These are phyloP conservation scores for Pachymerium ferrugineum DNA, from an alignment of 2,888 invertebrate genomes.

Conservation along the genomic window DNA sequence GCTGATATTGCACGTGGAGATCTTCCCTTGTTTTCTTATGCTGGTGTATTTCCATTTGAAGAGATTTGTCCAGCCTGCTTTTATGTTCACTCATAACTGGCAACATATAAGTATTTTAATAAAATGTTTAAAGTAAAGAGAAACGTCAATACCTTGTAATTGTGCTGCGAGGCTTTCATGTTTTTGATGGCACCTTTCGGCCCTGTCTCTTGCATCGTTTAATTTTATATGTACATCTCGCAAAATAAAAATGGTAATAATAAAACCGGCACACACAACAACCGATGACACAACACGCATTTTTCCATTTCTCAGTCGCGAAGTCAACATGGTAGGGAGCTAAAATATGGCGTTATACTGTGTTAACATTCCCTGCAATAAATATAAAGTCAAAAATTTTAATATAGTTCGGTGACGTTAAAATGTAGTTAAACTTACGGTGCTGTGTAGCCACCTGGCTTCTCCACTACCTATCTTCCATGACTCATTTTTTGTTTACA, in stretches of 20 bases:
- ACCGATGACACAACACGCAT: neutral
- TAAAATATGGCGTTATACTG: too few species aligned
- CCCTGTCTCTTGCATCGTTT: neutral
- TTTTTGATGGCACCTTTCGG: conserved; percentile 32
- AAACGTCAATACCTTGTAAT: conserved; percentile 19
- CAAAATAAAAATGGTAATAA: neutral
- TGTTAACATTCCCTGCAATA: too few species aligned
- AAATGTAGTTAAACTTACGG: neutral
- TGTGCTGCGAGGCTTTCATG: conserved; percentile 33
- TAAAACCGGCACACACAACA: neutral
- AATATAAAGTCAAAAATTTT: too few species aligned
- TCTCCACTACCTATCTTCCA: neutral
- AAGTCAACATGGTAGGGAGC: neutral
- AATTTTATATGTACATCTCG: conserved; percentile 28
- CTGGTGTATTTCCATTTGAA: conserved; percentile 25
- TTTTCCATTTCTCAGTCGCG: conserved; percentile 22
- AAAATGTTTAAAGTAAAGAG: neutral
- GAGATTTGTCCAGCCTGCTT: conserved; percentile 29
- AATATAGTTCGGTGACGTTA: too few species aligned
- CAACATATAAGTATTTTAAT: neutral
- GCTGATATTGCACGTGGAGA: neutral
- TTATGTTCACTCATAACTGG: conserved; percentile 32
- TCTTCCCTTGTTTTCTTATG: conserved; percentile 33
- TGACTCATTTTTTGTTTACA: neutral
- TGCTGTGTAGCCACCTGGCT: neutral